Conservation (phyloP, 2,113 vertebrate genomes). For the Ictalurus punctatus region DNA sequence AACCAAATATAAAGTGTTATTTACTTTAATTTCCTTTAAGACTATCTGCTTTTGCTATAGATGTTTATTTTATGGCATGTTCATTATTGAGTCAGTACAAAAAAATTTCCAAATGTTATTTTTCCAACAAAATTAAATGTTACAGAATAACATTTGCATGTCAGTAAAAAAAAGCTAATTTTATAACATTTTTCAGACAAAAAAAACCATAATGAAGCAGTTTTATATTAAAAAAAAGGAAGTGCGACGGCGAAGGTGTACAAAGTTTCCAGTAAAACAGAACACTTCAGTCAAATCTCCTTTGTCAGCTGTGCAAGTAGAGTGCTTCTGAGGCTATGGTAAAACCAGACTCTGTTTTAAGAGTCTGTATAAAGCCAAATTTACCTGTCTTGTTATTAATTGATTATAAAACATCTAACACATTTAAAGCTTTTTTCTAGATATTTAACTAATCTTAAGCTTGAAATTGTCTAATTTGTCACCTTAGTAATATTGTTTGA, state of each 20-base stretch:
- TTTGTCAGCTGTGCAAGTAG: neutral
- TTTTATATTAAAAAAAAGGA: too few species aligned
- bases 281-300: neutral
- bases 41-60: neutral
- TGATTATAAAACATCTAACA: neutral
- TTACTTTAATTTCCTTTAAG: neutral
- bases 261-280: neutral
- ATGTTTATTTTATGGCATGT: too few species aligned
- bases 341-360: neutral
- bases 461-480: neutral
- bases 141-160: neutral
- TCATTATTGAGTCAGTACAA: too few species aligned
- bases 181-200: too few species aligned
- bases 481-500: neutral
- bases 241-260: neutral
- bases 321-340: neutral
- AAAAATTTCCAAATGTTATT: neutral
- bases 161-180: too few species aligned
- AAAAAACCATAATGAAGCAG: too few species aligned
- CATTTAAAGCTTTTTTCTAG: neutral
- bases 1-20: neutral
- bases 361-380: neutral
- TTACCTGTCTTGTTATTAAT: neutral
- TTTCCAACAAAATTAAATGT: neutral
- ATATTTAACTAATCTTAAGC: neutral